Conservation (phyloP, 2,113 vertebrate genomes). For the Chiloscyllium plagiosum region DNA sequence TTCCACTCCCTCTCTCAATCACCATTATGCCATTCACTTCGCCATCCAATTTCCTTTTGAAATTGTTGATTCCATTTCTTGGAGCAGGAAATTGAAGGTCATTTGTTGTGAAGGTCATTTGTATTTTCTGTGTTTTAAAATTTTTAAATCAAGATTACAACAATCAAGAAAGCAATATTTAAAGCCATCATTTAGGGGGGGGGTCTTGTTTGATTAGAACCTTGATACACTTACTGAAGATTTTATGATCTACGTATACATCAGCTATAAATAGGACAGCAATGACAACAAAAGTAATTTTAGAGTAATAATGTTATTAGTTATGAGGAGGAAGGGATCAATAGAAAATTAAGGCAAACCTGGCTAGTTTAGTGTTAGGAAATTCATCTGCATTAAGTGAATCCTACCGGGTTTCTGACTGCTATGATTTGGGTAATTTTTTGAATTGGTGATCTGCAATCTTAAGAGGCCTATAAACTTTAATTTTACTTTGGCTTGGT, state of each 20-base stretch:
- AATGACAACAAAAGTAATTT: neutral
- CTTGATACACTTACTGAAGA: neutral
- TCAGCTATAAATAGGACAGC: constrained; percentile 1
- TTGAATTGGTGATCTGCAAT: neutral
- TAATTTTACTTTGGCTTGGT: neutral
- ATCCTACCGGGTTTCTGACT: neutral
- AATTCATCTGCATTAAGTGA: neutral
- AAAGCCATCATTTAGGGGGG: neutral
- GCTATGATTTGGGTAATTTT: neutral
- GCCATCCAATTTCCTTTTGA: too few relatives aligned
- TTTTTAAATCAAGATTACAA: neutral
- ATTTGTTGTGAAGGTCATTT: neutral
- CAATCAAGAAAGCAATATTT: neutral
- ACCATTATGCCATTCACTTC: too few relatives aligned
- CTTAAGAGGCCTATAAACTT: neutral
- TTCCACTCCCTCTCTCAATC: neutral
- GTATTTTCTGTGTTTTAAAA: neutral
- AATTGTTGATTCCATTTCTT: too few relatives aligned
- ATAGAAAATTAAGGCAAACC: neutral
- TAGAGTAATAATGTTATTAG: neutral
- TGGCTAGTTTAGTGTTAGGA: neutral
- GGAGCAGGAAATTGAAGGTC: neutral
- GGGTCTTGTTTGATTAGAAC: too few relatives aligned
- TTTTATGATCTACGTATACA: neutral
- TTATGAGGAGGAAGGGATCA: neutral